Evolutionary conservation across 1,140 invertebrate genomes (phyloP), one percentile per base, ranked within the genome.

Genomic region (Diorhabda carinulata): DNA sequence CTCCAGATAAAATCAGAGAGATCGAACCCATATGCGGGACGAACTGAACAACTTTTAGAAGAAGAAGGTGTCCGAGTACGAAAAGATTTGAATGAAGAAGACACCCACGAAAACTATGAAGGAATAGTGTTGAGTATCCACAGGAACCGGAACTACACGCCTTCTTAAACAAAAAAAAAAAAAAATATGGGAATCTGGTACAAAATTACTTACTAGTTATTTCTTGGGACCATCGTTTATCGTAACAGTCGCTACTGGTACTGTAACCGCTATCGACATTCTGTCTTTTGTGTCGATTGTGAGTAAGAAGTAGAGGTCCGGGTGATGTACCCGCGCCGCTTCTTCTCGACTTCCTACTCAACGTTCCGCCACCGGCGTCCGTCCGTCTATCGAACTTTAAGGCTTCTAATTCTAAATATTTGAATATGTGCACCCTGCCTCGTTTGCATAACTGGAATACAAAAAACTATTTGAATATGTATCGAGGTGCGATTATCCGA

Each of bases 341-440:
- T 67, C 76, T 74, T 63, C 78, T 74, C 2, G 78, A 73, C 70
- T 74, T 69, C 61, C 80, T 71, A 5, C 80, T 76, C 71, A 81
- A 72, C 64, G 82, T 82, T 56, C 78, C 79, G 61, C 80, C 79
- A 73, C 78, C 25, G 69, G 72, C 67, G 2, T 80, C 81, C 62
- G 81, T 80, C 66, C 81, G 82, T 41, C 86, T 79, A 7, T 86
- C 86, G 71, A 88, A 87, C 77, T 90, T 90, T 74, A 88, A 88
- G 41, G 94, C 92, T 84, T 94, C 91, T 77, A 89, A 92, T 79
- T 96, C 94, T 67, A 98, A 84, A 83, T 93, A 96, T 80, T 97
- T 97, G 84, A 96, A 97, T 70, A 98, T 94, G 83, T 97, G 95
- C 76, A 94, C 92, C 78, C 92, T 87, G 70, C 95, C 95, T 79